These are phyloP conservation scores for Ethmia dodecea DNA, from an alignment of 2,888 invertebrate species.

Conservation along the genomic window DNA sequence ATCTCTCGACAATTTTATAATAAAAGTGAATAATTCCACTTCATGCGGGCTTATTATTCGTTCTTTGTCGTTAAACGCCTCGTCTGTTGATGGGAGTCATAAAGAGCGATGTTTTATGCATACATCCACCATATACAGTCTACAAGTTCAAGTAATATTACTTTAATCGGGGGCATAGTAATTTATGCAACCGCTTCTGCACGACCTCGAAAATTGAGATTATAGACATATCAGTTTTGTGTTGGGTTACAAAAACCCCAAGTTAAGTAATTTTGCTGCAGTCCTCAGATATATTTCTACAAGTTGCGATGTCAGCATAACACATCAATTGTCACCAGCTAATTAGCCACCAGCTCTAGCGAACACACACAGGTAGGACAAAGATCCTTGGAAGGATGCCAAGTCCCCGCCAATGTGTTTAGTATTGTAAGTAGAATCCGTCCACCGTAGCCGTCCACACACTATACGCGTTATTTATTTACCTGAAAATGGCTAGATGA, in stretches of 20 bases:
- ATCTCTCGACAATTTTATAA: slow-evolving; percentile 9
- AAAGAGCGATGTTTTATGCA: no score
- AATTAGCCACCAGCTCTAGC: slow-evolving; percentile 22
- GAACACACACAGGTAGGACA: slow-evolving; percentile 28
- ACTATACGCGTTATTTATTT: slow-evolving; percentile 17
- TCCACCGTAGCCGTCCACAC: no score
- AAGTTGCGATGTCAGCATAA: slow-evolving; percentile 1
- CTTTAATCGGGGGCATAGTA: no score
- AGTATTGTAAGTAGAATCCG: slow-evolving; percentile 13
- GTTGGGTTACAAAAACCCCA: no score
- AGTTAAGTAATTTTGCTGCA: no score
- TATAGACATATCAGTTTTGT: no score
- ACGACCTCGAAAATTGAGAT: no score
- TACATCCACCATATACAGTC: no score
- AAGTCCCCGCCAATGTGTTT: slow-evolving; percentile 34
- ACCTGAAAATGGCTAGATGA: slow-evolving; percentile 4
- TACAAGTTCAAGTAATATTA: no score
- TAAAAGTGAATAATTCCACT: slow-evolving; percentile 13
- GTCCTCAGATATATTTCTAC: no score
- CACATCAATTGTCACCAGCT: slow-evolving; percentile 21
- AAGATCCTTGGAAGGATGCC: slow-evolving; percentile 54
- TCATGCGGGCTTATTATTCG: slow-evolving; percentile 51
- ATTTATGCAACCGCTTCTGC: no score
- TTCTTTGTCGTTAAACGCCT: slow-evolving; percentile 36
- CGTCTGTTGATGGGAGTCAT: slow-evolving; percentile 32